Evolutionary conservation across 2,113 vertebrate genomes (phyloP).

Genomic region (Lepidothrix coronata): DNA sequence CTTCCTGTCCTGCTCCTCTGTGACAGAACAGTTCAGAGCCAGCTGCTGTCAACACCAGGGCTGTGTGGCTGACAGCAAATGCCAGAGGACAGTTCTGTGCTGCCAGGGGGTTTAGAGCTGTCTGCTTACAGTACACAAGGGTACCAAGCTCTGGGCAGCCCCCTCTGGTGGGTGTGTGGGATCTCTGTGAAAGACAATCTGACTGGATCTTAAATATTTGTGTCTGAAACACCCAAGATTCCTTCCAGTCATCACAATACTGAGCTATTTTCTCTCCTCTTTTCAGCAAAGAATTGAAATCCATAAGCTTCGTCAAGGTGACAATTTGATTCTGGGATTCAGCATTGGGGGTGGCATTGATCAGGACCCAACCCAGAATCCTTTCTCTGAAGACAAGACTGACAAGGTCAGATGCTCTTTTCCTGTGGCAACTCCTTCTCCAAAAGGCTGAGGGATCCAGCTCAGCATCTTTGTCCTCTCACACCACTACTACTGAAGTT

Average conservation of each 20-base stretch:
- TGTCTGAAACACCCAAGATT: background rate
- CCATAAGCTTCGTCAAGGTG: conserved; percentile 86
- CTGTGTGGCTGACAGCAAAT: background rate
- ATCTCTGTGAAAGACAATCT: background rate
- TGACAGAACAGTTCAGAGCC: background rate
- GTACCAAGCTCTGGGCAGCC: background rate
- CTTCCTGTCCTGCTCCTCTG: background rate
- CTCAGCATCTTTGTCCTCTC: background rate
- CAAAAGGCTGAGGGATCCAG: background rate
- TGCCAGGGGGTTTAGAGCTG: background rate
- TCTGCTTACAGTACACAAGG: accelerated
- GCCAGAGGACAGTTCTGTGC: background rate
- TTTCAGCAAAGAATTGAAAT: conserved; percentile 94
- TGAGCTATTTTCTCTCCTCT: background rate
- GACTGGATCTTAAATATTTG: background rate
- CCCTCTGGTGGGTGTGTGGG: accelerated
- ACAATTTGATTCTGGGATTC: conserved; percentile 93
- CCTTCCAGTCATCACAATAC: accelerated
- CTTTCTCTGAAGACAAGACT: conserved; percentile 92
- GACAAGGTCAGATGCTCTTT: conserved; percentile 84
- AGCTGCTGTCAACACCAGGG: background rate
- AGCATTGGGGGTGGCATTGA: conserved; percentile 98
- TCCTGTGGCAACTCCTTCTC: background rate
- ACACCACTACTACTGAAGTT: background rate
- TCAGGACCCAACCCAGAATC: conserved; percentile 94